A percentile compares a stretch with the other conserved stretches of the same genome.
Evolutionary conservation across 2,113 vertebrate species (phyloP).

Genomic region (Equus przewalskii): DNA sequence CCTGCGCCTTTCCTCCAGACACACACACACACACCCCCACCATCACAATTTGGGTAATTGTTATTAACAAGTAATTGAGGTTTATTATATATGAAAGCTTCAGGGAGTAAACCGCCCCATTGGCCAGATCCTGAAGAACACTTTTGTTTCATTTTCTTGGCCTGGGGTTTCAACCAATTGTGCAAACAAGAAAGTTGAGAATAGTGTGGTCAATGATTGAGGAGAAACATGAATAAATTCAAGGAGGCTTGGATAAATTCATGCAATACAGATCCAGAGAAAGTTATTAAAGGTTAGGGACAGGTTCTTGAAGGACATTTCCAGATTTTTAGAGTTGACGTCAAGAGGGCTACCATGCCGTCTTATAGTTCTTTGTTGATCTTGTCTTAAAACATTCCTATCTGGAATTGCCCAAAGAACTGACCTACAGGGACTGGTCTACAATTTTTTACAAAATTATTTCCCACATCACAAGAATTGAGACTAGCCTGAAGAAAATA

Average conservation of each 20-base stretch:
- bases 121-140: neutral
- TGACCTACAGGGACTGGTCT: neutral
- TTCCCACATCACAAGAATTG: conserved; percentile 40
- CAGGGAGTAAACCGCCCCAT: neutral
- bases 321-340: conserved; percentile 20
- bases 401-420: neutral
- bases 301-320: neutral
- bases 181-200: neutral
- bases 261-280: neutral
- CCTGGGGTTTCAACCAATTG: conserved; percentile 11
- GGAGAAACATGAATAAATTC: conserved; percentile 52
- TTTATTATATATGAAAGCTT: conserved; percentile 42
- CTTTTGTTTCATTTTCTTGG: conserved; percentile 51
- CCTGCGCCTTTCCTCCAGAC: neutral
- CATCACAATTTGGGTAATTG: neutral
- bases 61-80: conserved; percentile 11
- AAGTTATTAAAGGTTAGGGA: conserved; percentile 37
- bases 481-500: conserved; percentile 51
- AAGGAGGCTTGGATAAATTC: conserved; percentile 48
- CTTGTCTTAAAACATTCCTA: conserved; percentile 41
- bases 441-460: conserved; percentile 16
- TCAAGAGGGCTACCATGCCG: neutral
- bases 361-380: neutral
- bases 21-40: neutral
- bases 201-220: neutral